Conservation (phyloP, 2,888 invertebrate species). For the Lasioglossum vierecki region DNA sequence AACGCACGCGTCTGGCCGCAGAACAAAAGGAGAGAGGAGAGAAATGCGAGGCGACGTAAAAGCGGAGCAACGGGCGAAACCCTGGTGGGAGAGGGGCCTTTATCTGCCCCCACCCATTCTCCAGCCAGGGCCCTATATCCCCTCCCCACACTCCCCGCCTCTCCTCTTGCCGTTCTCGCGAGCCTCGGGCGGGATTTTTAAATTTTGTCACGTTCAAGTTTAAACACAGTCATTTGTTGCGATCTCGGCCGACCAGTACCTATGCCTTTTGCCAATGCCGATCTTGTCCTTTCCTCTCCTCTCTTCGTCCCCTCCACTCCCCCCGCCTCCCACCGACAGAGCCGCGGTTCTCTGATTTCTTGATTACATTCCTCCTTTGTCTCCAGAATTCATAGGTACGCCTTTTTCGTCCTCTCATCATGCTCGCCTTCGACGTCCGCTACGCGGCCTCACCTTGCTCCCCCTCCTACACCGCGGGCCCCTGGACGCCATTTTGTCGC, state of each 20-base stretch:
- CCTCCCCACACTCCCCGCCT: neutral
- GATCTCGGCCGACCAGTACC: constrained; percentile 68
- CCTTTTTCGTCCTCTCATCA: constrained; percentile 46
- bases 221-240: constrained; percentile 84
- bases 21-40: constrained; percentile 60
- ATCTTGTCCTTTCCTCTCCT: constrained; percentile 62
- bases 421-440: constrained; percentile 26
- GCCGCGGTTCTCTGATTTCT: constrained; percentile 61
- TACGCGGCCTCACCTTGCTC: constrained; percentile 7
- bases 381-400: constrained; percentile 70
- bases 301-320: constrained; percentile 20
- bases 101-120: constrained; percentile 25
- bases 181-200: constrained; percentile 77
- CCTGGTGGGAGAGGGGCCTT: constrained; percentile 26
- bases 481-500: constrained; percentile 12
- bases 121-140: neutral
- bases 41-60: constrained; percentile 57
- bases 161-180: constrained; percentile 46
- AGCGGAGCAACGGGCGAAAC: constrained; percentile 41
- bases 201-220: constrained; percentile 84
- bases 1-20: constrained; percentile 48
- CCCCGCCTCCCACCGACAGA: constrained; percentile 5
- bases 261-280: constrained; percentile 76
- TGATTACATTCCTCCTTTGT: constrained; percentile 74
- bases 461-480: neutral